phyloP scores from a whole-genome alignment of 92 coral and sea anemone genomes.

The Epizoanthus fatuus region DNA sequence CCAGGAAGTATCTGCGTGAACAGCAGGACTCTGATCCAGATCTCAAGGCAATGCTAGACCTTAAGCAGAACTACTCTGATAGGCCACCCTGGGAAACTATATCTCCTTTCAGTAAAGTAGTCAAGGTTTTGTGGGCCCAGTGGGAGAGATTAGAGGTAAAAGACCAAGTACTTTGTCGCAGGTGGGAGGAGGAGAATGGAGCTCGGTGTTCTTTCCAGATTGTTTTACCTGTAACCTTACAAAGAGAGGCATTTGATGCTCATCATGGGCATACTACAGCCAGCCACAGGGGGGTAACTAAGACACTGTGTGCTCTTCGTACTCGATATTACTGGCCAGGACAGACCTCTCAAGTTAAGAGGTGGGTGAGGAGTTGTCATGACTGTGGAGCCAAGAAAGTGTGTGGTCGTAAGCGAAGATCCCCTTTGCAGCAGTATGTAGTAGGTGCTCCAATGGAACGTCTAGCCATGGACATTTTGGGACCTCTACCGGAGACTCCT shows the following conservation, averaged over 20 bases:
- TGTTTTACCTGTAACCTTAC: constrained; percentile 41
- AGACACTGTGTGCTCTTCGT: constrained; percentile 49
- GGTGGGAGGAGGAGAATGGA: constrained; percentile 59
- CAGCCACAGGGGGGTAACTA: constrained; percentile 43
- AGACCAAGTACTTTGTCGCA: constrained; percentile 52
- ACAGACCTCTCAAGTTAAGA: constrained; percentile 39
- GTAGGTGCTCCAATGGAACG: constrained; percentile 75
- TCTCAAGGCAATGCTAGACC: constrained; percentile 29
- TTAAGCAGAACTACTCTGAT: constrained; percentile 15
- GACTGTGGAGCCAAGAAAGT: constrained; percentile 68
- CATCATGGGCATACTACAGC: constrained; percentile 72
- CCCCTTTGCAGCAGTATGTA: constrained; percentile 71
- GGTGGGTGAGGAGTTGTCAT: constrained; percentile 69
- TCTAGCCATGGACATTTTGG: constrained; percentile 77
- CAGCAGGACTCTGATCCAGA: constrained; percentile 56
- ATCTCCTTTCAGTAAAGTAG: constrained; percentile 44
- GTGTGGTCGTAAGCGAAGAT: constrained; percentile 50
- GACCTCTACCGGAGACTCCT: constrained; percentile 74
- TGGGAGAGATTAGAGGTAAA: constrained; percentile 51
- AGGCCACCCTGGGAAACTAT: constrained; percentile 61
- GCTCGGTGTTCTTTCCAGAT: constrained; percentile 40
- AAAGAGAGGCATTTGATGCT: constrained; percentile 56
- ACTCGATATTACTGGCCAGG: constrained; percentile 71
- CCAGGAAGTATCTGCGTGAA: constrained; percentile 36
- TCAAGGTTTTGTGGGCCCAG: constrained; percentile 67